Percentiles rank a stretch among this genome's conserved stretches.
Evolutionary conservation across 1,140 invertebrate genomes (phyloP).

Genomic region (Pemphigus obesinymphae): DNA sequence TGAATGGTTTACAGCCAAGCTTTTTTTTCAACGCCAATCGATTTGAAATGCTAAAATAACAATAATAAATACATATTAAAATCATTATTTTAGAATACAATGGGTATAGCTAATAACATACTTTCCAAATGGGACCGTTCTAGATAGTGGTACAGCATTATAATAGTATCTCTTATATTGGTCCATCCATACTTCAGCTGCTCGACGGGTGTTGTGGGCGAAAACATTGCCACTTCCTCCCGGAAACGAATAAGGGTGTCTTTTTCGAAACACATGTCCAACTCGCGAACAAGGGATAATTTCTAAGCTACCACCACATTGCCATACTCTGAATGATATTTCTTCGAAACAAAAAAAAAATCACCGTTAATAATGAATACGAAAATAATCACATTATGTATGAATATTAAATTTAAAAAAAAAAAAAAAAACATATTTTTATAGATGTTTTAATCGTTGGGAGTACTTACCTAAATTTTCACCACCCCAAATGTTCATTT

Average conservation of each 20-base stretch:
- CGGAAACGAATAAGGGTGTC: slow-evolving; percentile 92
- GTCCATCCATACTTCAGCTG: slow-evolving; percentile 96
- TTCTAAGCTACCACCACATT: slow-evolving; percentile 89
- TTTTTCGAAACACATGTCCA: slow-evolving; percentile 88
- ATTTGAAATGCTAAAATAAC: slow-evolving; percentile 70
- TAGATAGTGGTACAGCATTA: slow-evolving; percentile 75
- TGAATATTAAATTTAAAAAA: neutral
- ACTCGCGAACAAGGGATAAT: slow-evolving; percentile 90
- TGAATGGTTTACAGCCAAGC: slow-evolving; percentile 89
- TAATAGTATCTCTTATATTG: slow-evolving; percentile 91
- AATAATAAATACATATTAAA: neutral
- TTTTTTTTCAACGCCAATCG: slow-evolving; percentile 74
- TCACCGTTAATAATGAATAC: neutral
- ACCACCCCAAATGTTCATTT: slow-evolving; percentile 95
- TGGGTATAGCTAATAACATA: slow-evolving; percentile 56
- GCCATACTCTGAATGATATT: slow-evolving; percentile 83
- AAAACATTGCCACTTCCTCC: slow-evolving; percentile 88
- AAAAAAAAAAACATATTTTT: too few species aligned
- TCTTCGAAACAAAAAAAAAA: slow-evolving; percentile 51
- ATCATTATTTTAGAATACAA: neutral
- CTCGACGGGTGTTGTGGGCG: slow-evolving; percentile 77
- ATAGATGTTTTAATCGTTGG: neutral
- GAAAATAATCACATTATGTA: neutral
- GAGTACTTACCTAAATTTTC: slow-evolving; percentile 68
- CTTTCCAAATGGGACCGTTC: slow-evolving; percentile 84